A percentile compares a stretch with the other conserved stretches of the same genome.
These are phyloP conservation scores for Diogma glabrata DNA, from an alignment of 2,888 invertebrate species.

Conservation along the genomic window DNA sequence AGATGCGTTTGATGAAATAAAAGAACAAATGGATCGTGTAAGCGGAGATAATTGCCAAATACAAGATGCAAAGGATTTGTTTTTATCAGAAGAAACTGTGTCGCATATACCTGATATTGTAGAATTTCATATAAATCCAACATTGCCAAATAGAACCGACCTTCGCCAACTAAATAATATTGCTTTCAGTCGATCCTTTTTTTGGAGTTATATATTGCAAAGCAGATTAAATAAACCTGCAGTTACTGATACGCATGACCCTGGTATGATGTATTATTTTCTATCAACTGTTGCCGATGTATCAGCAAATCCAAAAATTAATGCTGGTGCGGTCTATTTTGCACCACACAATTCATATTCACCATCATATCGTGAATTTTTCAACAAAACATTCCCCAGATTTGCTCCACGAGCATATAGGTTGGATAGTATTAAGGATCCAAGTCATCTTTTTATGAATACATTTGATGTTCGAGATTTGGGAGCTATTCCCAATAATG, in stretches of 20 bases:
- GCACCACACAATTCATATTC: slow-evolving; percentile 89
- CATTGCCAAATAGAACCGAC: slow-evolving; percentile 89
- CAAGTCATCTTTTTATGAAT: slow-evolving; percentile 75
- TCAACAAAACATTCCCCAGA: slow-evolving; percentile 87
- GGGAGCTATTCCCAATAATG: slow-evolving; percentile 70
- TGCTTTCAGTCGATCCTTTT: slow-evolving; percentile 92
- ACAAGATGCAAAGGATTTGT: slow-evolving; percentile 71
- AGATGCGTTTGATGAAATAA: slow-evolving; percentile 83
- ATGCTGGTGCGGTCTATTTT: slow-evolving; percentile 88
- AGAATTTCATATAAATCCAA: slow-evolving; percentile 86
- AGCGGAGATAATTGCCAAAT: slow-evolving; percentile 82
- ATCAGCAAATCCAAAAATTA: slow-evolving; percentile 81
- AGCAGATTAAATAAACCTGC: slow-evolving; percentile 81
- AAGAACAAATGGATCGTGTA: slow-evolving; percentile 71
- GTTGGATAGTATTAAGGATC: slow-evolving; percentile 89
- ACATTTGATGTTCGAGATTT: slow-evolving; percentile 80
- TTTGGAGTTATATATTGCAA: slow-evolving; percentile 89
- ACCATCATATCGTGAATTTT: slow-evolving; percentile 87
- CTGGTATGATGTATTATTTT: slow-evolving; percentile 97
- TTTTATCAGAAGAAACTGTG: slow-evolving; percentile 70
- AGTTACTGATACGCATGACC: slow-evolving; percentile 87
- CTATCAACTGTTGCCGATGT: slow-evolving; percentile 91
- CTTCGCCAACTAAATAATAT: slow-evolving; percentile 89
- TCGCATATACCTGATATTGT: slow-evolving; percentile 89
- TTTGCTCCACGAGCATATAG: slow-evolving; percentile 91